Evolutionary conservation across 1,140 invertebrate species (phyloP).

Genomic region (Conus ventricosus): DNA sequence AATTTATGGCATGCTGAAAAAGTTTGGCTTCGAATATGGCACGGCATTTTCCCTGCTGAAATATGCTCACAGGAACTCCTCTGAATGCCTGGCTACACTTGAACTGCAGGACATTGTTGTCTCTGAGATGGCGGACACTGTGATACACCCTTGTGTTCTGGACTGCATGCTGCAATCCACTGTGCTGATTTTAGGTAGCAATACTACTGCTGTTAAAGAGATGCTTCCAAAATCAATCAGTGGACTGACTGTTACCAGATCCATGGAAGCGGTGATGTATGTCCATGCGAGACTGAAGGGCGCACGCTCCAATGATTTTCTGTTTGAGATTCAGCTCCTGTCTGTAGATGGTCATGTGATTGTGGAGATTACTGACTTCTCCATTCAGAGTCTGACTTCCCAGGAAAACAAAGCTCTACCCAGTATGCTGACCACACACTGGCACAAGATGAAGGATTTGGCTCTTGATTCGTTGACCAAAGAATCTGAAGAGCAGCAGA

Average conservation of each 20-base stretch:
- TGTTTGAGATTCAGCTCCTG: conserved; percentile 47
- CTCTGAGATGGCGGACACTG: conserved; percentile 45
- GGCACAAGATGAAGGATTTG: not conserved
- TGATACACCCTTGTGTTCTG: conserved; percentile 57
- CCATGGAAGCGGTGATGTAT: conserved; percentile 32
- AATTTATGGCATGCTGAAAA: conserved; percentile 48
- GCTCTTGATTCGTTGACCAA: not conserved
- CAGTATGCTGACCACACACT: not conserved
- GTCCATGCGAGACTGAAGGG: conserved; percentile 36
- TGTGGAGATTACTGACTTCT: conserved; percentile 43
- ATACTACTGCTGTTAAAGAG: not conserved
- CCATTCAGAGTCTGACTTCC: conserved; percentile 22
- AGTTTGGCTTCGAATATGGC: conserved; percentile 53
- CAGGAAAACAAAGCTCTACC: not conserved
- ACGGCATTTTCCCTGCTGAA: conserved; percentile 43
- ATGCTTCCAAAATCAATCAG: conserved; percentile 34
- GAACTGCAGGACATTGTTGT: conserved; percentile 44
- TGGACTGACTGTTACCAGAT: not conserved
- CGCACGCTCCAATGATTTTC: conserved; percentile 5
- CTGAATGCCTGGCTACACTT: conserved; percentile 53
- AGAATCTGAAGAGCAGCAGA: not conserved
- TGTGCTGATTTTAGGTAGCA: conserved; percentile 1
- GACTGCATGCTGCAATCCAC: conserved; percentile 57
- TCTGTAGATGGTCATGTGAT: conserved; percentile 51
- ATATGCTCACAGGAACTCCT: conserved; percentile 37